These are phyloP conservation scores for Caenorhabditis zanzibari DNA, from an alignment of 2,888 invertebrate species.

Conservation along the genomic window DNA sequence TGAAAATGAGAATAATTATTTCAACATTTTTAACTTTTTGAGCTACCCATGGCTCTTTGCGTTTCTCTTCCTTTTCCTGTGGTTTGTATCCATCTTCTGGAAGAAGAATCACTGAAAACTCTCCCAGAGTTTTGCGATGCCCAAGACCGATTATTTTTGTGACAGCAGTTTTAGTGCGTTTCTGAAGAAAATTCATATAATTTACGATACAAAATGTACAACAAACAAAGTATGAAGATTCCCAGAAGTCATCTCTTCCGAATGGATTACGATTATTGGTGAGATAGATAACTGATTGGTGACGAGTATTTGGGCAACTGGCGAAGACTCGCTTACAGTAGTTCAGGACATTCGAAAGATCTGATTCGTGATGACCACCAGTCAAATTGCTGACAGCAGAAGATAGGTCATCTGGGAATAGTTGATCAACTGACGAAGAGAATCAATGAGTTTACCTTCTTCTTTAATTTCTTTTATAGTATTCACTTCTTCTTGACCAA, in stretches of 20 bases:
- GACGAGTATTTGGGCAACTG: constrained; percentile 60
- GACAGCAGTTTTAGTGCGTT: constrained; percentile 56
- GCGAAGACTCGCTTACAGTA: constrained; percentile 61
- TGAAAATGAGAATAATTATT: not conserved
- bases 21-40: not conserved
- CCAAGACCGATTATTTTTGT: constrained; percentile 56
- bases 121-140: constrained; percentile 62
- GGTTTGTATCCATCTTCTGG: constrained; percentile 51
- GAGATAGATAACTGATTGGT: constrained; percentile 63
- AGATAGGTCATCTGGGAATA: constrained; percentile 45
- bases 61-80: constrained; percentile 31
- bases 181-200: constrained; percentile 45
- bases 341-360: constrained; percentile 52
- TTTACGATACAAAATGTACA: constrained; percentile 1
- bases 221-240: constrained; percentile 60
- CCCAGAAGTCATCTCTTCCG: constrained; percentile 61
- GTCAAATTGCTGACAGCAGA: not conserved
- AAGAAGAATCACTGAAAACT: constrained; percentile 62
- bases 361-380: constrained; percentile 45
- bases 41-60: constrained; percentile 48
- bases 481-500: constrained; percentile 66
- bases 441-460: constrained; percentile 28
- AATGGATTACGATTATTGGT: constrained; percentile 66
- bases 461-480: constrained; percentile 61
- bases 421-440: not conserved